Evolutionary conservation across 1,140 invertebrate species (phyloP).

Genomic region (Drosophila pectinifera): DNA sequence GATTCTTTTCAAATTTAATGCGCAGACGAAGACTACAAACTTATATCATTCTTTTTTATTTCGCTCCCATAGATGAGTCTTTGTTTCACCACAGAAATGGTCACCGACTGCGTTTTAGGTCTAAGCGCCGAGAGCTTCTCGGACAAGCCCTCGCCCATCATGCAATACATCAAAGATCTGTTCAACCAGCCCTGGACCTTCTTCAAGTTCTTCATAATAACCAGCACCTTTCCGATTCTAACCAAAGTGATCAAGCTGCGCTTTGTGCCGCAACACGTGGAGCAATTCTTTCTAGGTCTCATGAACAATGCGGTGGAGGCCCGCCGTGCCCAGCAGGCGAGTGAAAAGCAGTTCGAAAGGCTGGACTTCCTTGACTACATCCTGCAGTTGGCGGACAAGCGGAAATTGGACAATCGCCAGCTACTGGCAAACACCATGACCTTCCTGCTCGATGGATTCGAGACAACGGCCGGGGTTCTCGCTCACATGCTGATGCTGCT

Average conservation of each 20-base stretch:
- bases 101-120: constrained; percentile 85
- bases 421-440: constrained; percentile 64
- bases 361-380: constrained; percentile 84
- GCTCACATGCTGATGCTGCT: constrained; percentile 55
- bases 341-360: constrained; percentile 54
- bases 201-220: constrained; percentile 45
- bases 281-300: constrained; percentile 76
- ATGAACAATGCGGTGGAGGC: constrained; percentile 70
- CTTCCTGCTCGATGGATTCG: constrained; percentile 77
- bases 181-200: constrained; percentile 51
- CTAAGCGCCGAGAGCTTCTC: constrained; percentile 83
- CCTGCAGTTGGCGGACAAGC: constrained; percentile 74
- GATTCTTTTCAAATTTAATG: no score
- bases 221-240: constrained; percentile 52
- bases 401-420: constrained; percentile 39
- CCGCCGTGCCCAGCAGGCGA: constrained; percentile 50
- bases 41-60: not conserved
- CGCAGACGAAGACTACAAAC: no score
- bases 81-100: constrained; percentile 85
- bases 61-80: constrained; percentile 63
- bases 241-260: constrained; percentile 42
- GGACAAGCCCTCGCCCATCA: constrained; percentile 59
- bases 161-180: constrained; percentile 53
- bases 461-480: constrained; percentile 69
- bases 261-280: constrained; percentile 52